phyloP scores from a whole-genome alignment of 92 coral and sea anemone species.

The Actinostola sp. region DNA sequence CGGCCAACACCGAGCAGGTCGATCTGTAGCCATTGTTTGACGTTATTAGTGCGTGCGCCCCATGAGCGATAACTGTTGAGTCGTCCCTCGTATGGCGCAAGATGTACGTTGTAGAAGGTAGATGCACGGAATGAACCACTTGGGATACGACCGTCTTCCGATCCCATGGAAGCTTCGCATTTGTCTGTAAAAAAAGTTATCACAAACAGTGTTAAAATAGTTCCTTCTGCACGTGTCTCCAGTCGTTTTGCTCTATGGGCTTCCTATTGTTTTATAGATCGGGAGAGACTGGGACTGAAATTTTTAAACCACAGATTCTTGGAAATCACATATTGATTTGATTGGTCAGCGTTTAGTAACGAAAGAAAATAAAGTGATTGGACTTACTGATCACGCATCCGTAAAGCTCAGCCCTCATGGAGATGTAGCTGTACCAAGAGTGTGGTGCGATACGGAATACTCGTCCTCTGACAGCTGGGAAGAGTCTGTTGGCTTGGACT shows the following conservation, averaged over 20 bases:
- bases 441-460: conserved; percentile 71
- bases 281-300: too few species aligned
- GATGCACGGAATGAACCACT: conserved; percentile 84
- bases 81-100: conserved; percentile 71
- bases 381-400: conserved; percentile 88
- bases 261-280: too few species aligned
- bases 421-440: conserved; percentile 65
- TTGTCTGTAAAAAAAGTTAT: conserved; percentile 2
- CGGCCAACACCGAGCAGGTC: conserved; percentile 60
- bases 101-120: conserved; percentile 61
- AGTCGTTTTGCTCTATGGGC: too few species aligned
- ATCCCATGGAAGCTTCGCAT: conserved; percentile 76
- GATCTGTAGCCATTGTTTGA: conserved; percentile 77
- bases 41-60: conserved; percentile 71
- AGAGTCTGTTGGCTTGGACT: conserved; percentile 63
- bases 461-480: conserved; percentile 78
- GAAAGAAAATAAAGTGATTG: not conserved
- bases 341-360: not conserved
- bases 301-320: too few species aligned
- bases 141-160: conserved; percentile 73
- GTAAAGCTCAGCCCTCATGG: conserved; percentile 82
- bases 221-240: too few species aligned
- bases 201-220: too few species aligned
- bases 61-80: conserved; percentile 76
- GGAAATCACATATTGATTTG: too few species aligned